phyloP scores from a whole-genome alignment of 2,888 invertebrate genomes.

The Stenchaetothrips biformis region DNA sequence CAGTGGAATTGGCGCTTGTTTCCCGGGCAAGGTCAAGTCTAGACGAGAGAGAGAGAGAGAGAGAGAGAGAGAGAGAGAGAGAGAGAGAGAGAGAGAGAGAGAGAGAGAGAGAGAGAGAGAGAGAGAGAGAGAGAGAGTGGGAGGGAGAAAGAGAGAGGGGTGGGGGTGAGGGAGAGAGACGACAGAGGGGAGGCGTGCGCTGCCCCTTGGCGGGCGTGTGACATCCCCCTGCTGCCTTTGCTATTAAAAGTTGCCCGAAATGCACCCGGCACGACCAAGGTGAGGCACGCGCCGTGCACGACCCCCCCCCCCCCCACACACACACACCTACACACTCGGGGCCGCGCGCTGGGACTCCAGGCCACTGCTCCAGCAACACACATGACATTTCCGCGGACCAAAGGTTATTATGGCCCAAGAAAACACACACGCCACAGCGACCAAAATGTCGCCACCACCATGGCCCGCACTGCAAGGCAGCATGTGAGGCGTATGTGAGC shows the following conservation, averaged over 20 bases:
- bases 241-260: slow-evolving; percentile 16
- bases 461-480: too few species aligned
- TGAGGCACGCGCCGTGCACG: neutral
- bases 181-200: neutral
- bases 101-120: too few species aligned
- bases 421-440: neutral
- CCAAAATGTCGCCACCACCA: slow-evolving; percentile 9
- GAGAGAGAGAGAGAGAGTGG: too few species aligned
- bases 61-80: too few species aligned
- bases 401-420: slow-evolving; percentile 24
- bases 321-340: neutral
- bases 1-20: too few species aligned
- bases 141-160: too few species aligned
- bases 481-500: too few species aligned
- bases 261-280: neutral
- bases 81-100: neutral
- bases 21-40: too few species aligned
- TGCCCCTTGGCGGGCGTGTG: neutral
- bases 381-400: slow-evolving; percentile 18
- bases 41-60: too few species aligned
- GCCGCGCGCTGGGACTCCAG: neutral
- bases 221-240: slow-evolving; percentile 28
- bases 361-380: slow-evolving; percentile 17
- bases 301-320: neutral
- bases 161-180: neutral